Conservation (phyloP, 64 coral and sea anemone genomes). For the Porites australiensis region DNA sequence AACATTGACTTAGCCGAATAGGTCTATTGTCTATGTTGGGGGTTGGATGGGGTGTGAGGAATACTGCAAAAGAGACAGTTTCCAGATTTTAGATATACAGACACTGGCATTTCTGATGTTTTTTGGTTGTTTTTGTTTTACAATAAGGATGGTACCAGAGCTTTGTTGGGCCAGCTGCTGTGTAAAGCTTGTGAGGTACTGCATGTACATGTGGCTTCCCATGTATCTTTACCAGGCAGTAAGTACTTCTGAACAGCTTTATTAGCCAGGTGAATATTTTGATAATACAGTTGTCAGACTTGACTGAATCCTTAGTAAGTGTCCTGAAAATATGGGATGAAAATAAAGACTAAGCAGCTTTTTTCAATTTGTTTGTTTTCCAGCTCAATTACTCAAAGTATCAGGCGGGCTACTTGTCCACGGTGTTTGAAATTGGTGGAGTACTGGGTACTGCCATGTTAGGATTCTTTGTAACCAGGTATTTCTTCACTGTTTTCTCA, state of each 20-base stretch:
- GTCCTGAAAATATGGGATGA: too few species aligned
- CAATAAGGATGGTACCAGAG: constrained; percentile 89
- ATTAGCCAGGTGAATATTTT: too few species aligned
- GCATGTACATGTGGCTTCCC: constrained; percentile 99
- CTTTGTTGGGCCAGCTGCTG: constrained; percentile 87
- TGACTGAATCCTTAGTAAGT: too few species aligned
- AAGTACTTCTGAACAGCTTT: constrained; percentile 10
- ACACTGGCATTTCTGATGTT: not conserved
- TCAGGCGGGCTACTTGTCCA: constrained; percentile 95
- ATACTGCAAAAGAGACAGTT: too few species aligned
- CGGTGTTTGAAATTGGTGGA: constrained; percentile 98
- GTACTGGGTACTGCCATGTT: constrained; percentile 84
- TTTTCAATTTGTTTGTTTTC: not conserved
- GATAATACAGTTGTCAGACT: too few species aligned
- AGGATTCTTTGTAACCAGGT: constrained; percentile 89
- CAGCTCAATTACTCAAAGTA: constrained; percentile 85
- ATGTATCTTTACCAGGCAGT: constrained; percentile 97
- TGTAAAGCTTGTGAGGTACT: constrained; percentile 95
- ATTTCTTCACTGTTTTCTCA: not conserved
- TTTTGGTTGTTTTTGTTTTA: not conserved
- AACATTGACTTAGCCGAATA: too few species aligned
- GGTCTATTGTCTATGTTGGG: too few species aligned
- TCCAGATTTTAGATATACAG: too few species aligned
- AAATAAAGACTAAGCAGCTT: not conserved
- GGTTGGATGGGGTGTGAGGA: too few species aligned